A percentile compares a stretch with the other conserved stretches of the same genome.
These are phyloP conservation scores for Oscheius sp. DNA, from an alignment of 1,140 invertebrate genomes.

Conservation along the genomic window DNA sequence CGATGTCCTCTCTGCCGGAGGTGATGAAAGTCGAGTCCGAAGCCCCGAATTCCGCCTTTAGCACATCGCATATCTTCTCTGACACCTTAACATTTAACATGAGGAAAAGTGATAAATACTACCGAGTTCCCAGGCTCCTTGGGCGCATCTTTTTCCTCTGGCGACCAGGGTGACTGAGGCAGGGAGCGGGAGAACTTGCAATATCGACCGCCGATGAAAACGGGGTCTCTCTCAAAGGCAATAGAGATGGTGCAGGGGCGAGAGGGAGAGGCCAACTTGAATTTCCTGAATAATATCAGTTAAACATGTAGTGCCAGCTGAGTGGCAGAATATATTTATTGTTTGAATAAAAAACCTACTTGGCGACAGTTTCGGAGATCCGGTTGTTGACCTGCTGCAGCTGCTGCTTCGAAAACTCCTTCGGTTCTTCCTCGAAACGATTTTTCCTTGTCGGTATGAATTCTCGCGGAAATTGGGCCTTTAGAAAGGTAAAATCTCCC, in stretches of 20 bases:
- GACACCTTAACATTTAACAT: constrained; percentile 45
- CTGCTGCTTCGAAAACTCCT: constrained; percentile 20
- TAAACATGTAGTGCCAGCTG: too few species aligned
- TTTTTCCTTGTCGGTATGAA: constrained; percentile 40
- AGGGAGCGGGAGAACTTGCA: constrained; percentile 55
- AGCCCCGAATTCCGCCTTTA: constrained; percentile 45
- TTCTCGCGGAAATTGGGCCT: constrained; percentile 45
- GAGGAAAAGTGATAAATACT: not conserved
- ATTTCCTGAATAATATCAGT: constrained; percentile 39
- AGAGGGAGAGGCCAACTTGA: constrained; percentile 39
- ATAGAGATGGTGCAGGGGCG: constrained; percentile 30
- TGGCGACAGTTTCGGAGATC: constrained; percentile 37
- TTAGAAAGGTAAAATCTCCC: constrained; percentile 44
- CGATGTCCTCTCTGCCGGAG: constrained; percentile 56
- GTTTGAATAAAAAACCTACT: constrained; percentile 26
- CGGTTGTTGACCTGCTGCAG: constrained; percentile 28
- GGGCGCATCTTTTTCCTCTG: constrained; percentile 40
- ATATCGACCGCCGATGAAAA: constrained; percentile 55
- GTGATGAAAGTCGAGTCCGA: constrained; percentile 44
- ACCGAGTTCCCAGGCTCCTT: constrained; percentile 34
- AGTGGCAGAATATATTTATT: too few species aligned
- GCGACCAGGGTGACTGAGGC: constrained; percentile 56
- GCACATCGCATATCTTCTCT: constrained; percentile 44
- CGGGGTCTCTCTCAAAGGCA: constrained; percentile 48
- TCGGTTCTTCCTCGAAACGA: not conserved